These are phyloP conservation scores for Petrophora chlorosata DNA, from an alignment of 2,888 invertebrate species.

Conservation along the genomic window DNA sequence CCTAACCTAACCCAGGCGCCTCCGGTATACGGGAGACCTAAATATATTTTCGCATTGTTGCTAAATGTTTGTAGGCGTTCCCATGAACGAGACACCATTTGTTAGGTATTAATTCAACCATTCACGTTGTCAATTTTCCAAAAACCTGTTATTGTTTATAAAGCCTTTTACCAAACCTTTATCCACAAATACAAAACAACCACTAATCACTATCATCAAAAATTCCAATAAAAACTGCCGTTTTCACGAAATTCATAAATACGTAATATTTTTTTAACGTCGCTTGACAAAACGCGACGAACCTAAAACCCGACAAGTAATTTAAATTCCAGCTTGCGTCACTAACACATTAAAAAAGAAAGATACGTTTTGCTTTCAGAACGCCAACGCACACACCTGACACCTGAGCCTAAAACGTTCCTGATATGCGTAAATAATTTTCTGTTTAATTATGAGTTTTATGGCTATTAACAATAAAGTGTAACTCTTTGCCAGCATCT, in stretches of 20 bases:
- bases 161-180: conserved; percentile 1
- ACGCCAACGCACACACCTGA: too few species aligned
- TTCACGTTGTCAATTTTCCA: neutral
- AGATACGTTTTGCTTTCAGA: neutral
- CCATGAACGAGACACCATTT: too few species aligned
- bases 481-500: too few species aligned
- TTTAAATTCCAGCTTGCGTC: conserved; percentile 18
- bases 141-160: conserved; percentile 14
- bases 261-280: conserved; percentile 15
- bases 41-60: too few species aligned
- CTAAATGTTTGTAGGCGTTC: neutral
- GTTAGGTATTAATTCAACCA: too few species aligned
- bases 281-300: conserved; percentile 18
- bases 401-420: too few species aligned
- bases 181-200: conserved; percentile 1
- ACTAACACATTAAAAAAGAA: neutral
- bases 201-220: conserved; percentile 12
- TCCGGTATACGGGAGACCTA: too few species aligned
- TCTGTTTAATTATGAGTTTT: too few species aligned
- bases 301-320: conserved; percentile 19
- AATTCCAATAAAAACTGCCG: conserved; percentile 8
- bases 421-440: too few species aligned
- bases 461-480: too few species aligned
- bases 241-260: conserved; percentile 14
- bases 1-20: too few species aligned